Evolutionary conservation across 2,113 vertebrate species (phyloP).

Genomic region (Hystrix cristata): DNA sequence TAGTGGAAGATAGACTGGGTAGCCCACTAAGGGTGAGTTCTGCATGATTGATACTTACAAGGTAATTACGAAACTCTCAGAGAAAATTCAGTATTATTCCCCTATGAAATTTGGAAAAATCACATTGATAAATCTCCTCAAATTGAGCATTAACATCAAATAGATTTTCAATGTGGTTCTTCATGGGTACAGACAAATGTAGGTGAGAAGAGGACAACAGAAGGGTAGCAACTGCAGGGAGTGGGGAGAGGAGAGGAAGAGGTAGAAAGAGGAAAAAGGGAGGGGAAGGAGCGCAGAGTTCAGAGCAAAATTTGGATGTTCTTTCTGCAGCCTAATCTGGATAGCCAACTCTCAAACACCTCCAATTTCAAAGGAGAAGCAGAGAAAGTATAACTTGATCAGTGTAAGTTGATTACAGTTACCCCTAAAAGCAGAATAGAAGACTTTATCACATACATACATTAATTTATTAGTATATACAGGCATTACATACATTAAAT

Average conservation of each 20-base stretch:
- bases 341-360: not conserved
- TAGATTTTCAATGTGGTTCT: not conserved
- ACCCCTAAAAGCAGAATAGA: not conserved
- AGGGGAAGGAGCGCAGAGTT: not conserved
- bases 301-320: not conserved
- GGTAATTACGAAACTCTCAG: not conserved
- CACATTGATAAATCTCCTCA: not conserved
- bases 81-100: not conserved
- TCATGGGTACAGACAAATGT: not conserved
- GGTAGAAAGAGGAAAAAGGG: not conserved
- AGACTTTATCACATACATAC: not conserved
- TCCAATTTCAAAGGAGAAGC: not conserved
- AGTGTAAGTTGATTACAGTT: not conserved
- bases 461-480: not conserved
- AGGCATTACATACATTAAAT: not conserved
- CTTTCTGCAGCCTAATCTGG: not conserved
- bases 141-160: not conserved
- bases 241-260: not conserved
- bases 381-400: not conserved
- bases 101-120: not conserved
- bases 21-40: not conserved
- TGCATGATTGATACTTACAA: not conserved
- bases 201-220: not conserved
- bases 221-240: not conserved
- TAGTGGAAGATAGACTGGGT: not conserved